Base-by-base conservation (phyloP, 2,888 invertebrate genomes). In the Euphydryas editha region DNA sequence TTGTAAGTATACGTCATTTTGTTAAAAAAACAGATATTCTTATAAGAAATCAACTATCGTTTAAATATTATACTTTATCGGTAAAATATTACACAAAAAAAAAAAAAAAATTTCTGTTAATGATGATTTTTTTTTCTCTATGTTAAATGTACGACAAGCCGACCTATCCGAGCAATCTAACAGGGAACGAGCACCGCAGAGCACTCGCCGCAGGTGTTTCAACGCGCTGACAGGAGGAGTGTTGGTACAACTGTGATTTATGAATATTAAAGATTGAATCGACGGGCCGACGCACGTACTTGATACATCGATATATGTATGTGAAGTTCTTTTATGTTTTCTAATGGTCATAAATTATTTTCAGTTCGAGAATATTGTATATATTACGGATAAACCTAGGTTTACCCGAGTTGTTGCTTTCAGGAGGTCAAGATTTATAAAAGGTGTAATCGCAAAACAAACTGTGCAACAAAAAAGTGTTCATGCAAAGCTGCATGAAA, bases 241-340 rank as follows among this genome's bases (percentile, higher is more conserved):
- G 54, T 54, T 54, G 54, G 10, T 30, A 54, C 36, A n/a, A n/a
- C 54, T 30, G 54, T 54, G 54, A 54, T 54, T 54, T 54, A 54
- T 54, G 54, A 54, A 54, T 54, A 54, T 54, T 54, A 30, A 54
- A 54, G 54, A 36, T 30, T 30, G 36, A 10, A 36, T 30, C 17
- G 54, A 17, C 10, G 17, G 17, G 8, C 30, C 21, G 30, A 51
- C 21, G 49, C 21, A 51, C 49, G 20, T 49, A 49, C 15, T 21
- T 44, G n/a, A 44, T 44, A 21, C 21, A 8, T 24, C 24, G n/a
- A 20, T 20, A n/a, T 3, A 30, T 8, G 21, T 51, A 10, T 13
- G 11, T 20, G 20, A 5, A 3, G 47, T 20, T 47, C 20, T 47
- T 24, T 49, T 24, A 49, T 15, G 15, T 47, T 15, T 21, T 10